Conservation (phyloP, 2,113 vertebrate genomes). For the Apeltes quadracus region DNA sequence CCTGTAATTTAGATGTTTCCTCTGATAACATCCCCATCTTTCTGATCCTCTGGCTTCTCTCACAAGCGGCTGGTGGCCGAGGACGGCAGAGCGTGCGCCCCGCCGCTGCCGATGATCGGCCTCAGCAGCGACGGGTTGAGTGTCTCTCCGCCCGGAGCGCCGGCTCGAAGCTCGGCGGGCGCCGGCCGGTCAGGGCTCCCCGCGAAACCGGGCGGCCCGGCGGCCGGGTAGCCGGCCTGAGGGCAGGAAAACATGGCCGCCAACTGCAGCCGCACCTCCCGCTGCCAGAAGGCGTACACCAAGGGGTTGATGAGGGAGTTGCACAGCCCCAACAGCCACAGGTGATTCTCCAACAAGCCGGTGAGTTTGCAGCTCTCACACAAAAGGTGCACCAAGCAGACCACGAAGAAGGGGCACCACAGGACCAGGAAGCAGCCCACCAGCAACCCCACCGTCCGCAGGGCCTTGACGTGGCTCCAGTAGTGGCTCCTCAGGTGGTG, state of each 20-base stretch:
- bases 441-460: constrained; percentile 86
- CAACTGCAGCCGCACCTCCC: constrained; percentile 85
- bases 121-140: constrained; percentile 20
- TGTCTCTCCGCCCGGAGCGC: neutral
- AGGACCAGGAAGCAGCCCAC: constrained; percentile 87
- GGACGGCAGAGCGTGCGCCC: neutral
- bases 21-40: neutral
- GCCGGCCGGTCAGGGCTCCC: neutral
- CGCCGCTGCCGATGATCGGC: neutral
- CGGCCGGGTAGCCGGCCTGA: constrained; percentile 40
- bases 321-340: constrained; percentile 88
- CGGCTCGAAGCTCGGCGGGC: constrained; percentile 1
- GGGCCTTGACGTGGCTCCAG: constrained; percentile 84
- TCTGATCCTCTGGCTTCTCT: constrained; percentile 1
- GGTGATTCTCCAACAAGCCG: constrained; percentile 82
- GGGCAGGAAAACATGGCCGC: constrained; percentile 74
- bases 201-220: neutral
- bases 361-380: constrained; percentile 81
- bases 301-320: constrained; percentile 92
- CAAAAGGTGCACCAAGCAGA: constrained; percentile 80
- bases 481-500: constrained; percentile 31
- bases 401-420: constrained; percentile 90
- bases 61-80: constrained; percentile 20
- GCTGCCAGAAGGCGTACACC: constrained; percentile 90
- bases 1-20: neutral